A percentile compares a stretch with the other conserved stretches of the same genome.
These are phyloP conservation scores for Ceratosolen fusciceps DNA, from an alignment of 1,140 invertebrate genomes.

Conservation along the genomic window DNA sequence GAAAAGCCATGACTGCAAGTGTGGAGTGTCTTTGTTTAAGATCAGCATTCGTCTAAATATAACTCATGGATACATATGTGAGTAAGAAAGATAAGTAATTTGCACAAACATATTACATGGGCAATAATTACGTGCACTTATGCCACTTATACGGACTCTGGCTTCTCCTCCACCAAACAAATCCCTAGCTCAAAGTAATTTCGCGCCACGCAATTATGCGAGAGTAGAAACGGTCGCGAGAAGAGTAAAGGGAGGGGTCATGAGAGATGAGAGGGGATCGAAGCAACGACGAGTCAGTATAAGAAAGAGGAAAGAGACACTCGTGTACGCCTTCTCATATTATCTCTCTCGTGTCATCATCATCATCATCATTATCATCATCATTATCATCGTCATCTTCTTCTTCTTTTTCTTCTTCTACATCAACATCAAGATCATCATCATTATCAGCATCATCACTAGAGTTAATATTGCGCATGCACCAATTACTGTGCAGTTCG, in stretches of 20 bases:
- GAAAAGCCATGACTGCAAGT: neutral
- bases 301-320: neutral
- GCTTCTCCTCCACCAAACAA: slow-evolving; percentile 23
- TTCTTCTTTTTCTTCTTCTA: neutral
- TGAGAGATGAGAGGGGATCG: neutral
- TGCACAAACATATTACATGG: slow-evolving; percentile 16
- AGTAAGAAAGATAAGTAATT: slow-evolving; percentile 23
- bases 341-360: slow-evolving; percentile 17
- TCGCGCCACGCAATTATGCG: slow-evolving; percentile 16
- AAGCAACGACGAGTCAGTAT: neutral
- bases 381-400: neutral
- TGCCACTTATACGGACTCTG: neutral
- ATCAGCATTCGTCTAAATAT: slow-evolving; percentile 3
- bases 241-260: neutral
- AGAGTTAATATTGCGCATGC: neutral
- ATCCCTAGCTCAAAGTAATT: slow-evolving; percentile 31
- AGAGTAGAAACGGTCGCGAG: neutral
- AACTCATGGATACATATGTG: neutral
- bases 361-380: neutral
- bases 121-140: slow-evolving; percentile 9
- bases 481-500: neutral
- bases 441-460: neutral
- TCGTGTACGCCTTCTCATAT: slow-evolving; percentile 2
- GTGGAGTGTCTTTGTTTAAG: neutral
- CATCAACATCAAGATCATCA: neutral